These are phyloP conservation scores for Diplodus puntazzo DNA, from an alignment of 2,797 vertebrate genomes.

Conservation along the genomic window DNA sequence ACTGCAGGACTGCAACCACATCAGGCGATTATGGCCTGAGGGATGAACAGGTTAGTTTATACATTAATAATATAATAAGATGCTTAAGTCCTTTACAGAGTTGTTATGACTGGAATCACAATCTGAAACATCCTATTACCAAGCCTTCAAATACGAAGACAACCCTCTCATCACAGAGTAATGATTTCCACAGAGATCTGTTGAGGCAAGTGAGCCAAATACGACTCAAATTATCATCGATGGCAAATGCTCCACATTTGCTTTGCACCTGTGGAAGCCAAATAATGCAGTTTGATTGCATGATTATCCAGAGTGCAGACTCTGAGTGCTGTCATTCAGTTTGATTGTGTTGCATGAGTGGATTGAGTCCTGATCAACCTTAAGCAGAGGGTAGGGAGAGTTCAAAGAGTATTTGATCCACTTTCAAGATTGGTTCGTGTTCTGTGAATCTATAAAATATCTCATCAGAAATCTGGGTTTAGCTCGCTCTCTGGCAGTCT, in stretches of 20 bases:
- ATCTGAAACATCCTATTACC: constrained; percentile 51
- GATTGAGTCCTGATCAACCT: constrained; percentile 68
- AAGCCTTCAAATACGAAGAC: constrained; percentile 53
- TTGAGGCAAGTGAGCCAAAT: constrained; percentile 64
- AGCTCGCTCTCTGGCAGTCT: background rate
- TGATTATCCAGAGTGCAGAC: constrained; percentile 75
- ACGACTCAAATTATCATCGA: constrained; percentile 73
- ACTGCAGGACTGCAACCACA: background rate
- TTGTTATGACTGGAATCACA: constrained; percentile 50
- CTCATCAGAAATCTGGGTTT: background rate
- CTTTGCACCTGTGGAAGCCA: constrained; percentile 79
- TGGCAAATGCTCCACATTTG: constrained; percentile 61
- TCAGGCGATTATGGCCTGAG: constrained; percentile 16
- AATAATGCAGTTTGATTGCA: constrained; percentile 84
- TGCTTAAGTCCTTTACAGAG: constrained; percentile 20
- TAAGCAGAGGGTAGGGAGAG: constrained; percentile 53
- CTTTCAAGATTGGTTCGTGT: constrained; percentile 49
- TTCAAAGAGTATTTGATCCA: constrained; percentile 62
- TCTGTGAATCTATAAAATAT: constrained; percentile 21
- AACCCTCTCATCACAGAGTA: constrained; percentile 43
- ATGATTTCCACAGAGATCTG: constrained; percentile 65
- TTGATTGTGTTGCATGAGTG: constrained; percentile 71
- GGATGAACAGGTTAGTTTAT: constrained; percentile 1
- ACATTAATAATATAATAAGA: constrained; percentile 6
- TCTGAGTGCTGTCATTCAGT: constrained; percentile 74